Evolutionary conservation across 1,140 invertebrate genomes (phyloP), one percentile per base, ranked within the genome.

Genomic region (Psix sp.): DNA sequence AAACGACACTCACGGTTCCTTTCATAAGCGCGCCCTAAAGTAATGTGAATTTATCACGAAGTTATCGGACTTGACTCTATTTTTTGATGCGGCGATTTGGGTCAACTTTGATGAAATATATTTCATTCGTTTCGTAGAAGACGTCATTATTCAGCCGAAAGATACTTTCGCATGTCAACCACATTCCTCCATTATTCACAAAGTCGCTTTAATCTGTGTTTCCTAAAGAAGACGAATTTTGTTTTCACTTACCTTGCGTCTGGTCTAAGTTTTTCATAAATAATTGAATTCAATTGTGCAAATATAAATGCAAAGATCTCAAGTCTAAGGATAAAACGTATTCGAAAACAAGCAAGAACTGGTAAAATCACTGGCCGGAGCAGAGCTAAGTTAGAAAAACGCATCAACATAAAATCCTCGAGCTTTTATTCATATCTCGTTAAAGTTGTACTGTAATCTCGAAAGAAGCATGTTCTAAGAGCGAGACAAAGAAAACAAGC

Each of bases 381-480:
- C 17, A 57, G 18, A 66, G n/a, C n/a, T n/a, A n/a, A n/a, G n/a
- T n/a, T n/a, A n/a, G n/a, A n/a, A n/a, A n/a, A 67, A 31, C 2
- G 29, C 31, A 51, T 57, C 52, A 51, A 21, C 52, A 40, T 43
- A 31, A 57, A 42, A 43, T 51, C 29, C 33, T 9, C 35, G n/a
- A 31, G 45, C 15, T 43, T 59, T 57, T 57, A 67, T 59, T 57
- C 21, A 57, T 57, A 51, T 13, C 36, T 67, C 36, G 14, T 67
- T 67, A 67, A 71, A 62, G 24, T 48, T 70, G 46, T 31, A 70
- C 29, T 31, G 21, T 62, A 39, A 63, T 63, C 38, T 57, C 57
- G 33, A 57, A 21, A 5, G 24, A 16, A 56, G 49, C 29, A 18
- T 52, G 45, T 31, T 43, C 26, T 16, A 9, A 14, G 7, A 35